phyloP scores from a whole-genome alignment of 2,113 vertebrate species.

The Cacatua alba region DNA sequence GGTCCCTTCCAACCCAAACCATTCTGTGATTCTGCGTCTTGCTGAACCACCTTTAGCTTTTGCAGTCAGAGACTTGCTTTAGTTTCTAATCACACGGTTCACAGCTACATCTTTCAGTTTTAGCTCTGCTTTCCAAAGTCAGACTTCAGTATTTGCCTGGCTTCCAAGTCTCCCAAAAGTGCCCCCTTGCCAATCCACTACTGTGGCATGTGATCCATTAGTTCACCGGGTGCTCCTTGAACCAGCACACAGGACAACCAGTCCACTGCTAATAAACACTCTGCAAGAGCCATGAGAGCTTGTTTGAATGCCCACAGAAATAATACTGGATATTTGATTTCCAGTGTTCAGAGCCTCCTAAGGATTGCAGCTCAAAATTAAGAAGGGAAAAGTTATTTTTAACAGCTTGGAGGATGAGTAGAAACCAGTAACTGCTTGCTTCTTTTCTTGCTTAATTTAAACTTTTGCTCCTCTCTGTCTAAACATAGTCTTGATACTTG shows the following conservation, averaged over 20 bases:
- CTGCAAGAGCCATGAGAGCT: background rate
- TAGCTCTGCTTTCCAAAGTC: background rate
- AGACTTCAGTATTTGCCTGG: background rate
- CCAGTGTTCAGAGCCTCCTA: background rate
- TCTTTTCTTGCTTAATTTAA: slow-evolving; percentile 11
- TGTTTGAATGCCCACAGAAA: background rate
- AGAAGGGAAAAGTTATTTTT: slow-evolving; percentile 41
- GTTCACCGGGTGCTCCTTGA: background rate
- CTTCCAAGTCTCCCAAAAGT: background rate
- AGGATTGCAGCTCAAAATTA: background rate
- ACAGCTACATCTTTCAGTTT: background rate
- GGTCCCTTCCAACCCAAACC: background rate
- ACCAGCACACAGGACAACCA: background rate
- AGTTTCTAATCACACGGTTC: background rate
- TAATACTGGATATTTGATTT: background rate
- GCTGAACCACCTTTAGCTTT: background rate
- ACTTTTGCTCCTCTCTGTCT: slow-evolving; percentile 30
- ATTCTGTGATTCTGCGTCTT: background rate
- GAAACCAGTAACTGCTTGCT: background rate
- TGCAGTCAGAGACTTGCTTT: background rate
- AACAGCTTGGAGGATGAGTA: slow-evolving; percentile 30
- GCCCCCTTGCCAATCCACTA: rapidly evolving
- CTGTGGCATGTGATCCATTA: background rate
- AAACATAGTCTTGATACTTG: slow-evolving; percentile 13
- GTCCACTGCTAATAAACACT: background rate